Evolutionary conservation across 1,140 invertebrate species (phyloP).

Genomic region (Bilobella aurantiaca): DNA sequence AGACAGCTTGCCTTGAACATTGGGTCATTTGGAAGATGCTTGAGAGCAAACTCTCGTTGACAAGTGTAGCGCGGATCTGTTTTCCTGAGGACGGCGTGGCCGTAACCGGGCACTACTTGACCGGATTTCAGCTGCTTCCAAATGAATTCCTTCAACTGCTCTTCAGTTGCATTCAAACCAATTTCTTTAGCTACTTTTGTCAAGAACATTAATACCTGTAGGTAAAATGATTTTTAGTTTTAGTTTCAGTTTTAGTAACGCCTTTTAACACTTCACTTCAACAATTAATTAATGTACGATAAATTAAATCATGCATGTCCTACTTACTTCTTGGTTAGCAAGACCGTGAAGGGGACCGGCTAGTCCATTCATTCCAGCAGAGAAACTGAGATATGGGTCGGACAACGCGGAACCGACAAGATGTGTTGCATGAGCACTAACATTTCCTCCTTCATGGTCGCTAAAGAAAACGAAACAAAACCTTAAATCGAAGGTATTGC

Average conservation of each 20-base stretch:
- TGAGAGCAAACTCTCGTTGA: constrained; percentile 88
- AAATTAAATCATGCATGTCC: no score
- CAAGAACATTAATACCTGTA: constrained; percentile 68
- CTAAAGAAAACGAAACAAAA: constrained; percentile 39
- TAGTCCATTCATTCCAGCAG: constrained; percentile 86
- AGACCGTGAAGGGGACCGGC: constrained; percentile 92
- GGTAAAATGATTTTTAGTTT: constrained; percentile 22
- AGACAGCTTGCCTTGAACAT: constrained; percentile 60
- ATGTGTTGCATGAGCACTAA: constrained; percentile 87
- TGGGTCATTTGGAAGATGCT: constrained; percentile 84
- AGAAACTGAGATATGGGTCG: constrained; percentile 88
- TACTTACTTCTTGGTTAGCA: constrained; percentile 80
- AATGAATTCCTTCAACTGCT: constrained; percentile 83
- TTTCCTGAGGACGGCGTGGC: constrained; percentile 90
- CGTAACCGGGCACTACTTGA: constrained; percentile 92
- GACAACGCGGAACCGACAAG: constrained; percentile 88
- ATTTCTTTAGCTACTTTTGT: constrained; percentile 68
- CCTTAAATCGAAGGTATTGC: background rate
- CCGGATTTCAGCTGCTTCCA: constrained; percentile 90
- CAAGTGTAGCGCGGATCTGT: constrained; percentile 91
- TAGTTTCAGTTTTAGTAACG: no score
- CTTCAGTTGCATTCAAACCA: constrained; percentile 68
- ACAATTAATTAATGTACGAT: no score
- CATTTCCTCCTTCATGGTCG: constrained; percentile 93
- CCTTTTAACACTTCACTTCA: no score